phyloP scores from a whole-genome alignment of 2,113 vertebrate species.

The Apodemus sylvaticus region DNA sequence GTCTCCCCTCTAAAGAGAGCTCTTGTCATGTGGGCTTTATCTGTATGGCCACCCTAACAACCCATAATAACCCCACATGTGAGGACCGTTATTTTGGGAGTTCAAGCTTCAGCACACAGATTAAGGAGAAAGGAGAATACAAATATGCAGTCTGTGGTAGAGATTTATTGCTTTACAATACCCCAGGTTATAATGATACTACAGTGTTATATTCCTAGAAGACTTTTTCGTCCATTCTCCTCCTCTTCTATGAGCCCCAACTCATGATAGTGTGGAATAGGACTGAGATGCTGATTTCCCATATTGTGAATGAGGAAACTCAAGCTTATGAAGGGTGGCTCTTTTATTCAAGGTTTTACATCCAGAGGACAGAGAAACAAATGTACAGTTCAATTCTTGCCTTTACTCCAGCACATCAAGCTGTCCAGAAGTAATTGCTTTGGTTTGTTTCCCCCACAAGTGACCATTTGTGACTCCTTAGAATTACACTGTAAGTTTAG shows the following conservation, averaged over 20 bases:
- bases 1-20: background rate
- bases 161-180: background rate
- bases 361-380: background rate
- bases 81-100: background rate
- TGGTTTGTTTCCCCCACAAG: background rate
- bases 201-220: background rate
- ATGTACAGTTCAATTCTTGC: background rate
- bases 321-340: background rate
- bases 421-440: background rate
- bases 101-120: background rate
- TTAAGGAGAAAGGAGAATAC: background rate
- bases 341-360: background rate
- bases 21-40: background rate
- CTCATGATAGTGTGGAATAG: background rate
- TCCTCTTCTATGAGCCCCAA: background rate
- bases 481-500: conserved; percentile 4
- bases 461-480: background rate
- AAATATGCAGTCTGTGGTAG: background rate
- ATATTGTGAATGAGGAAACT: background rate
- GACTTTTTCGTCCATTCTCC: background rate
- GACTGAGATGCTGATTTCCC: background rate
- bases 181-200: background rate
- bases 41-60: background rate
- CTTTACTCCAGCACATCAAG: background rate
- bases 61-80: background rate